Base-by-base conservation (phyloP, 1,140 invertebrate species). In the Tribolium castaneum region DNA sequence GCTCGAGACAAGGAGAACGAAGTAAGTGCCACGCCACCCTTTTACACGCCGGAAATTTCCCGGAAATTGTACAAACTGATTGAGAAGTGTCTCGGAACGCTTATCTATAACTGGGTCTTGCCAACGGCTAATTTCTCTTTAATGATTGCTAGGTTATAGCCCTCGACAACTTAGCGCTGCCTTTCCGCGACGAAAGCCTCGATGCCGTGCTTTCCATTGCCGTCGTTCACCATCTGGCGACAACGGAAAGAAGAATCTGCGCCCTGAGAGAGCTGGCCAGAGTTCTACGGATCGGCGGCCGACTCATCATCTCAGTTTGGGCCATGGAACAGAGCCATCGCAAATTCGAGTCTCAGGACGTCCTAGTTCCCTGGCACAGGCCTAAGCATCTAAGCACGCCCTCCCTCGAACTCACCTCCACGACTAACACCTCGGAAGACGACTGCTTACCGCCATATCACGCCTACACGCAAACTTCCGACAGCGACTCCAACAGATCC, bases 231-330 rank as follows among this genome's bases (percentile, higher is more conserved):
- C 95, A 96, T 86, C 95, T 99, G 83, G 95, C 97, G 3, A 98
- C 97, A 12, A 94, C 94, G 0, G 96, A 98, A 86, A 90, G 97
- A 39, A 89, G 97, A 4, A 93, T 98, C 2, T 91, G 92, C 77
- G 97, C 97, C 0, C 87, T 99, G 0, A 90, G 93, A 72, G 97
- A 99, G 84, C 88, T 99, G 51, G 93, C 96, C 0, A 89, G 97
- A 49, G 93, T 99, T 30, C 89, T 98, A 2, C 88, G 95, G 75
- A 96, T 98, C 72, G 97, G 97, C 0, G 98, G 98, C 2, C 88
- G 93, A 66, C 90, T 98, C n/a, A 92, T 99, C 78, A 95, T 99
- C 77, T 97, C 96, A 10, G 97, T 98, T 0, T 99, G 97, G 97
- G 96, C 97, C 9, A 96, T 98, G 93, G 97, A 99, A 87, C 97